Conservation (phyloP, 2,113 vertebrate genomes). For the Hypomesus transpacificus region DNA sequence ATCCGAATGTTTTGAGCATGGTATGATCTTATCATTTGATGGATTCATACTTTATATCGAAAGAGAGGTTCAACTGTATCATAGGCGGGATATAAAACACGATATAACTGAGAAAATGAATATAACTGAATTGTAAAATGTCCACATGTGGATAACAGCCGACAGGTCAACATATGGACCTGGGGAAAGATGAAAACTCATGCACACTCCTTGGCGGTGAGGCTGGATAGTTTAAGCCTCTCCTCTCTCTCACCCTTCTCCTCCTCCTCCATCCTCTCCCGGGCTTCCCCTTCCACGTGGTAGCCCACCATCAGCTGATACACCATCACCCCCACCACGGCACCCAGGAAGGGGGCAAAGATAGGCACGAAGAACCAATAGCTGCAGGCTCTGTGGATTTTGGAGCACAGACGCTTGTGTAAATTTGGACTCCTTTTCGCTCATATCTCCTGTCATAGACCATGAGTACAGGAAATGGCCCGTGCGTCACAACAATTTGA, state of each 20-base stretch:
- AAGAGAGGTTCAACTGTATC: background rate
- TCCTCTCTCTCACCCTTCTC: constrained; percentile 62
- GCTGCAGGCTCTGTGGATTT: constrained; percentile 70
- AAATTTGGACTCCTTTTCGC: background rate
- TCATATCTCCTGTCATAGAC: too few relatives aligned
- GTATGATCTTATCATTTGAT: too few relatives aligned
- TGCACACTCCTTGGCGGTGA: constrained; percentile 22
- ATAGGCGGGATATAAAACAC: background rate
- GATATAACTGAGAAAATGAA: too few relatives aligned
- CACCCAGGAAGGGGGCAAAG: constrained; percentile 78
- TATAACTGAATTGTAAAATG: too few relatives aligned
- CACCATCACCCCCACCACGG: constrained; percentile 73
- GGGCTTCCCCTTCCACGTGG: constrained; percentile 69
- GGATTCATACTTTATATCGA: background rate
- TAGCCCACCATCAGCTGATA: constrained; percentile 83
- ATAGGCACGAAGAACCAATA: constrained; percentile 84
- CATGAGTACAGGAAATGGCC: too few relatives aligned
- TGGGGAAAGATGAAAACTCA: background rate
- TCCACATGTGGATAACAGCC: too few relatives aligned
- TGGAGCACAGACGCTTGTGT: constrained; percentile 76
- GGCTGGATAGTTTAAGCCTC: constrained; percentile 73
- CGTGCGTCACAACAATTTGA: too few relatives aligned
- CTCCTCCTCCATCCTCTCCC: constrained; percentile 65
- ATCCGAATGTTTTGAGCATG: too few relatives aligned
- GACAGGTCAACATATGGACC: too few relatives aligned